phyloP scores from a whole-genome alignment of 1,140 invertebrate species.

The Belonocnema kinseyi region DNA sequence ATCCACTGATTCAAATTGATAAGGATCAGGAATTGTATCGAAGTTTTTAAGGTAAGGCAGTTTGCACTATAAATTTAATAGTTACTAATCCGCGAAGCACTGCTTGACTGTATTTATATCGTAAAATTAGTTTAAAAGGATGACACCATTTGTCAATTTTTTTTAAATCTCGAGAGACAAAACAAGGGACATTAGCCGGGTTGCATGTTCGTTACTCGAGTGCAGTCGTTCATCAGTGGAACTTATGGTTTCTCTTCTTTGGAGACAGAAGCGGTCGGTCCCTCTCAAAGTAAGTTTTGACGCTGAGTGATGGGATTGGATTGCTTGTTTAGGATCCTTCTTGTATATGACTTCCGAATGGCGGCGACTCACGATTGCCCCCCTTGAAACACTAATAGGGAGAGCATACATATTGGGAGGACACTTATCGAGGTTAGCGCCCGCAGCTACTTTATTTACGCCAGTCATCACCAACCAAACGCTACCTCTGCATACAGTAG shows the following conservation, averaged over 20 bases:
- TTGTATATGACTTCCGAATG: constrained; percentile 37
- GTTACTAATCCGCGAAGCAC: no score
- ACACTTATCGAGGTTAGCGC: constrained; percentile 42
- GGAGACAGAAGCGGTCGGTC: not conserved
- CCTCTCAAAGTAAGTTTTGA: constrained; percentile 23
- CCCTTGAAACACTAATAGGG: constrained; percentile 36
- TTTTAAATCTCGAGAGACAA: no score
- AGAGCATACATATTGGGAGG: constrained; percentile 39
- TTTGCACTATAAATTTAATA: no score
- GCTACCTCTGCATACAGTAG: constrained; percentile 36
- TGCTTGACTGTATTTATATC: no score
- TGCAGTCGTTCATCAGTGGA: not conserved
- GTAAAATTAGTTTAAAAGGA: no score
- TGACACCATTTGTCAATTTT: no score
- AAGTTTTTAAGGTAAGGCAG: no score
- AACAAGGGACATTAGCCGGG: no score
- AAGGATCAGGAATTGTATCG: no score
- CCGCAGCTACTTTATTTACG: constrained; percentile 44
- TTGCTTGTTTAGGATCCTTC: constrained; percentile 42
- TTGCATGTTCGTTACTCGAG: not conserved
- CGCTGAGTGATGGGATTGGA: constrained; percentile 38
- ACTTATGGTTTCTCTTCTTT: not conserved
- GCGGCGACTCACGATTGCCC: constrained; percentile 36
- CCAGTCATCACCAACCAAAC: constrained; percentile 29
- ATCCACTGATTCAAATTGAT: no score